These are phyloP conservation scores for Aporophyla nigra DNA, from an alignment of 2,888 invertebrate species.

Conservation along the genomic window DNA sequence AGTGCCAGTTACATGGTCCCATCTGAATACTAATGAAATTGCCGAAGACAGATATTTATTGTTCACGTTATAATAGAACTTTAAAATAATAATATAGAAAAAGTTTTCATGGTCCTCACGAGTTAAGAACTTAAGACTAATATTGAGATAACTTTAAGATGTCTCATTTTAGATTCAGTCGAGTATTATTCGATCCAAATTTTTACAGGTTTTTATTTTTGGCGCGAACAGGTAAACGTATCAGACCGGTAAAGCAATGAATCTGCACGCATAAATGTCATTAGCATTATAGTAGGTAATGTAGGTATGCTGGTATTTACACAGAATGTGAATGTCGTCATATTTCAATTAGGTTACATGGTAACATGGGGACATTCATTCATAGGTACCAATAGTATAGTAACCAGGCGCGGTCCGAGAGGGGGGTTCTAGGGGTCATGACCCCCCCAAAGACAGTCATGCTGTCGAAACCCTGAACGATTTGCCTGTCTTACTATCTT, in stretches of 20 bases:
- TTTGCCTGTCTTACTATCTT: too few relatives aligned
- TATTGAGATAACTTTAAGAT: neutral
- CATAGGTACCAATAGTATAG: too few relatives aligned
- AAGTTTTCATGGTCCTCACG: neutral
- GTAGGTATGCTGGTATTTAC: neutral
- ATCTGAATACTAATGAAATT: constrained; percentile 57
- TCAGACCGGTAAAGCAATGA: constrained; percentile 22
- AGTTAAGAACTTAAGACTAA: neutral
- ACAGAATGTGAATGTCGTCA: neutral
- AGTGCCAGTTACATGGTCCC: constrained; percentile 39
- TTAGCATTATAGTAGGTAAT: neutral
- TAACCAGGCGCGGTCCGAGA: too few relatives aligned
- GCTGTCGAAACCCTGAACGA: too few relatives aligned
- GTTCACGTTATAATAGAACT: neutral
- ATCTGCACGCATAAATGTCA: constrained; percentile 18
- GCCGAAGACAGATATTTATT: constrained; percentile 17
- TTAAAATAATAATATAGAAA: constrained; percentile 4
- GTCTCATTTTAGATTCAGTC: neutral
- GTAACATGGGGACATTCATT: too few relatives aligned
- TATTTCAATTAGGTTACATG: neutral
- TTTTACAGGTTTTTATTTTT: neutral
- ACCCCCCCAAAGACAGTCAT: too few relatives aligned
- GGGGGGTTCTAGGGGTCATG: too few relatives aligned
- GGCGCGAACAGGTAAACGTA: neutral
- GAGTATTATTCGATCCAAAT: neutral